These are phyloP conservation scores for Drosophila fungiperda DNA, from an alignment of 2,888 invertebrate species.

Conservation along the genomic window DNA sequence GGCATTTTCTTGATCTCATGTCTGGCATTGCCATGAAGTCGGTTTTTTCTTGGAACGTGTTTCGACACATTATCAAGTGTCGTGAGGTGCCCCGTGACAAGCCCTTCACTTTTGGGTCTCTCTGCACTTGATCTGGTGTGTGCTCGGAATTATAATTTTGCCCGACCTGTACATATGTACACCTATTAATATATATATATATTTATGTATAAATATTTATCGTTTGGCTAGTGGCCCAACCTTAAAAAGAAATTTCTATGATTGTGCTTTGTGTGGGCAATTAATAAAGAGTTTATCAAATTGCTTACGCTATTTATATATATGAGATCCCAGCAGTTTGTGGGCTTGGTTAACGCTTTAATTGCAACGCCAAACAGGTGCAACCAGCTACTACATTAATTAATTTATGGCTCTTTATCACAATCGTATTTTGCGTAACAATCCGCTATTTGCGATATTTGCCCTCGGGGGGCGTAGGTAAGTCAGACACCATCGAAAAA, in stretches of 20 bases:
- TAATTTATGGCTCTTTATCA: conserved; percentile 10
- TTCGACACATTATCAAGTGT: conserved; percentile 46
- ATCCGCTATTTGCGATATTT: conserved; percentile 17
- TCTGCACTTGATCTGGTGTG: conserved; percentile 52
- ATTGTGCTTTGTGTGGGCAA: conserved; percentile 38
- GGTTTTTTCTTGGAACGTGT: conserved; percentile 41
- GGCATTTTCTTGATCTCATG: conserved; percentile 34
- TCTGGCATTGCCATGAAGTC: conserved; percentile 41
- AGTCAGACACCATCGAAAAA: conserved; percentile 8
- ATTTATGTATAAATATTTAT: conserved; percentile 13
- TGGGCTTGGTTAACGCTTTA: conserved; percentile 60
- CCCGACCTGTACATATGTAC: conserved; percentile 14
- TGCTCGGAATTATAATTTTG: conserved; percentile 71
- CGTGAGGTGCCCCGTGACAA: conserved; percentile 53
- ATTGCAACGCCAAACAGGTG: conserved; percentile 64
- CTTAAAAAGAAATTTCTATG: conserved; percentile 62
- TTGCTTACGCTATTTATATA: conserved; percentile 40
- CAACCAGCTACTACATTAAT: conserved; percentile 8
- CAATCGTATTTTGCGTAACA: conserved; percentile 14
- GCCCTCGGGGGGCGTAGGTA: conserved; percentile 49
- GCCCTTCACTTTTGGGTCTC: conserved; percentile 66
- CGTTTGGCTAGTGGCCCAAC: conserved; percentile 32
- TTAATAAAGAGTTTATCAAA: conserved; percentile 61
- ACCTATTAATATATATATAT: conserved; percentile 12
- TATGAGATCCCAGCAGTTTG: conserved; percentile 15